Evolutionary conservation across 1,140 invertebrate genomes (phyloP), one percentile per base, ranked within the genome.

Genomic region (Coptotermes formosanus): DNA sequence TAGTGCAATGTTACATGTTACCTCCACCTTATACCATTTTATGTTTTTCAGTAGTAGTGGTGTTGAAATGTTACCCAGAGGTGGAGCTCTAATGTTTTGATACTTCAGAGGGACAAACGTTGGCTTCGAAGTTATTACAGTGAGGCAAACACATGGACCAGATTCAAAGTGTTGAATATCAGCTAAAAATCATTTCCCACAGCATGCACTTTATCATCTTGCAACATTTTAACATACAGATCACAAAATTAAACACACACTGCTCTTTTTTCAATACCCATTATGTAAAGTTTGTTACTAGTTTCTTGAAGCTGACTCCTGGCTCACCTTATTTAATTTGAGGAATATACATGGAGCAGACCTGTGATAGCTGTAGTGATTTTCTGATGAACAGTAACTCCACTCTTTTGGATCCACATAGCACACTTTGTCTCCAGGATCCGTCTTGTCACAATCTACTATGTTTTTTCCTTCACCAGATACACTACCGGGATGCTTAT

Each of bases 271-370:
- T 0, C 23, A n/a, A n/a, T 44, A 11, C 16, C 1, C 21, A 45
- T 12, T 43, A 45, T 43, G 82, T 12, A 11, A 12, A 21, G 19
- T 83, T 19, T 83, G 23, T 32, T 19, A 45, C 14, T 21, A 55
- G 19, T 55, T 55, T 55, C 19, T 55, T 55, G 19, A 55, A 55
- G 21, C 14, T 4, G 19, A 55, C 52, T 55, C 19, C 52, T n/a
- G 64, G 88, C 88, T 88, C 88, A 94, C 93, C 92, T 93, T 94
- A 90, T 95, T 95, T 59, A 95, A 89, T 89, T 95, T 95, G 85
- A 95, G 90, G 89, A 94, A 92, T 88, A 95, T 93, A 89, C 94
- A 95, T 52, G 94, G 94, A 25, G 92, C 91, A 48, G 93, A 93
- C 87, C 91, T 90, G 23, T 90, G 89, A 89, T 93, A 95, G 87